Conservation (phyloP, 2,888 invertebrate genomes). For the Pristionchus entomophagus region DNA sequence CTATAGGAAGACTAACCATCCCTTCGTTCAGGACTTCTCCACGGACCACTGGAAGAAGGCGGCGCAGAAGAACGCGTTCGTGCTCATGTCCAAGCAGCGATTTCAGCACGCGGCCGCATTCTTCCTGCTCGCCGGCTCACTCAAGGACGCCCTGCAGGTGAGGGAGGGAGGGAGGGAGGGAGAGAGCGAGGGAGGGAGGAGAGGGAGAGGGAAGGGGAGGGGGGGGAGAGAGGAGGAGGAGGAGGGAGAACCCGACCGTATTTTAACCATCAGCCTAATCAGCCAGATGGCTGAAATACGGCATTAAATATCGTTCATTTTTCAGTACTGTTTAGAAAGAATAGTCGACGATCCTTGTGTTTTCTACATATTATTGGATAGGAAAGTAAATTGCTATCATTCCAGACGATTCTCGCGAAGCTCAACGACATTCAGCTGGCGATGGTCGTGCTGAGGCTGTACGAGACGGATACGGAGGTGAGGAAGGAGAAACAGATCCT, state of each 20-base stretch:
- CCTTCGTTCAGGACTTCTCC: conserved; percentile 83
- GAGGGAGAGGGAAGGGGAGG: no score
- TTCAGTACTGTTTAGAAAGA: no score
- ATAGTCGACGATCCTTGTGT: no score
- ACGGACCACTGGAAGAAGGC: conserved; percentile 93
- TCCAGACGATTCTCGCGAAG: conserved; percentile 88
- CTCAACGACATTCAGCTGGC: conserved; percentile 95
- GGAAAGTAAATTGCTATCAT: conserved; percentile 35
- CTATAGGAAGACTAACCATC: no score
- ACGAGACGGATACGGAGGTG: conserved; percentile 84
- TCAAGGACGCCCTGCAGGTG: conserved; percentile 95
- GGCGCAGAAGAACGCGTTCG: conserved; percentile 97
- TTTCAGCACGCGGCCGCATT: conserved; percentile 99
- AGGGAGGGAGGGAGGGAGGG: background rate
- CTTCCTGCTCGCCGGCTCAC: conserved; percentile 92
- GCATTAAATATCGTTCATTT: no score
- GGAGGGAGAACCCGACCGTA: no score
- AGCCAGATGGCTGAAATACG: no score
- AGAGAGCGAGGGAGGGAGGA: no score
- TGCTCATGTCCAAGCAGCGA: conserved; percentile 92
- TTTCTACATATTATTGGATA: no score
- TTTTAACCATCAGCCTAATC: no score
- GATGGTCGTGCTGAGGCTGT: conserved; percentile 91
- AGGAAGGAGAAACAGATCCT: background rate
- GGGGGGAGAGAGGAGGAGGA: no score